Evolutionary conservation across 2,113 vertebrate species (phyloP).

Genomic region (Labeo rohita): DNA sequence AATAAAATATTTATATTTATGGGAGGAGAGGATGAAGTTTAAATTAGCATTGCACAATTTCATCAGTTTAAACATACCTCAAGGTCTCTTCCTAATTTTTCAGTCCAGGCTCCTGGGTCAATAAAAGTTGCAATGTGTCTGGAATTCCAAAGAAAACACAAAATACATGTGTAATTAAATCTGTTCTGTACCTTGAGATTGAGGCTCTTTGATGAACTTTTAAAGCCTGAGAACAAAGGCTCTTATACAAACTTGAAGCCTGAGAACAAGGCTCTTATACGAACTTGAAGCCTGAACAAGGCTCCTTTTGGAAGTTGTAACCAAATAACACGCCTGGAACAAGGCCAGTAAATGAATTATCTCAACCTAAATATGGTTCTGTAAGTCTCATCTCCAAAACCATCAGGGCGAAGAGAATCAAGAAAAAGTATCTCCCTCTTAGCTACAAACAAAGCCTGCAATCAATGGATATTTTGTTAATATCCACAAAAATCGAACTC

Average conservation of each 20-base stretch:
- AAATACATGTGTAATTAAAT: neutral
- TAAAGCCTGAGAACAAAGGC: neutral
- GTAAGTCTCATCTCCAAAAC: neutral
- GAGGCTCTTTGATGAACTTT: neutral
- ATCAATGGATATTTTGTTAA: no score
- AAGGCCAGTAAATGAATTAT: no score
- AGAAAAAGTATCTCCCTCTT: neutral
- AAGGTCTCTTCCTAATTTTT: neutral
- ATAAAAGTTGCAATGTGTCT: neutral
- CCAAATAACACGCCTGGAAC: no score
- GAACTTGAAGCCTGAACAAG: neutral
- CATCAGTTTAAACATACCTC: no score
- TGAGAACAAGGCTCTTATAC: neutral
- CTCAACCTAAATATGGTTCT: neutral
- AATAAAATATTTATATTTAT: no score
- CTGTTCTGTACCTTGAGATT: neutral
- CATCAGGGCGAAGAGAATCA: neutral
- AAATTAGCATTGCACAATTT: no score
- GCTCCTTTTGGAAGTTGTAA: no score
- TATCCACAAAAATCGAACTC: no score
- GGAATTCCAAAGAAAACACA: constrained; percentile 1
- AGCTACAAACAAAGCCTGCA: no score
- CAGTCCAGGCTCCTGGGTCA: neutral
- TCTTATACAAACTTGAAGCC: neutral
- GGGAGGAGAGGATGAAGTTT: no score